Evolutionary conservation across 2,888 invertebrate genomes (phyloP).

Genomic region (Cheilosia grossa): DNA sequence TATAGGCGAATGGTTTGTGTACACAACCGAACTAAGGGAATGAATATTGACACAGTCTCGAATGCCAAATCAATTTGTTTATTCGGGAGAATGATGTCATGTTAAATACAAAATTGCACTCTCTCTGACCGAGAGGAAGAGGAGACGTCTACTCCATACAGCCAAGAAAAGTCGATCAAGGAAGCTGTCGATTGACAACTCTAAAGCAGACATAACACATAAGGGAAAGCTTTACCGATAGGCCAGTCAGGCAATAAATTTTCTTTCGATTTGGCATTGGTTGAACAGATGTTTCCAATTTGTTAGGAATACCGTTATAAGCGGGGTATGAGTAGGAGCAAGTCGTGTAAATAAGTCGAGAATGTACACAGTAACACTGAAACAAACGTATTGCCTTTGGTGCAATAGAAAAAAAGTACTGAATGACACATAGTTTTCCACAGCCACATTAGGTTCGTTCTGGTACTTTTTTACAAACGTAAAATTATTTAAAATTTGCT

Average conservation of each 20-base stretch:
- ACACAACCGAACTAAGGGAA: neutral
- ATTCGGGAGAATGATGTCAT: slow-evolving; percentile 46
- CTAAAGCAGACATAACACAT: neutral
- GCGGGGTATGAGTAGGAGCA: too few relatives aligned
- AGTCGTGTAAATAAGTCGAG: too few relatives aligned
- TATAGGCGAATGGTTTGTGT: neutral
- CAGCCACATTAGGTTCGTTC: too few relatives aligned
- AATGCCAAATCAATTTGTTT: slow-evolving; percentile 39
- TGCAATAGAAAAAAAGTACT: too few relatives aligned
- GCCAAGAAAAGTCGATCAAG: slow-evolving; percentile 34
- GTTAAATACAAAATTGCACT: neutral
- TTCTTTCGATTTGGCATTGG: slow-evolving; percentile 8
- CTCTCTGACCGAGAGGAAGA: neutral
- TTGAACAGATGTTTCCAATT: neutral
- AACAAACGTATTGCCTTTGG: too few relatives aligned
- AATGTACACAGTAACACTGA: too few relatives aligned
- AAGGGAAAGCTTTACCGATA: neutral
- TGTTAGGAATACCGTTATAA: too few relatives aligned
- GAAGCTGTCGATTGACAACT: slow-evolving; percentile 18
- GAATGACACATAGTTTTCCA: too few relatives aligned
- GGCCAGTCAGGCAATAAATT: too few relatives aligned
- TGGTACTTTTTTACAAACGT: too few relatives aligned
- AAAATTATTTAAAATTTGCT: too few relatives aligned
- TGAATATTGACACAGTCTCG: slow-evolving; percentile 25
- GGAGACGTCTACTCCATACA: slow-evolving; percentile 4